Conservation (phyloP, 2,888 invertebrate genomes). For the Spodoptera exigua region DNA sequence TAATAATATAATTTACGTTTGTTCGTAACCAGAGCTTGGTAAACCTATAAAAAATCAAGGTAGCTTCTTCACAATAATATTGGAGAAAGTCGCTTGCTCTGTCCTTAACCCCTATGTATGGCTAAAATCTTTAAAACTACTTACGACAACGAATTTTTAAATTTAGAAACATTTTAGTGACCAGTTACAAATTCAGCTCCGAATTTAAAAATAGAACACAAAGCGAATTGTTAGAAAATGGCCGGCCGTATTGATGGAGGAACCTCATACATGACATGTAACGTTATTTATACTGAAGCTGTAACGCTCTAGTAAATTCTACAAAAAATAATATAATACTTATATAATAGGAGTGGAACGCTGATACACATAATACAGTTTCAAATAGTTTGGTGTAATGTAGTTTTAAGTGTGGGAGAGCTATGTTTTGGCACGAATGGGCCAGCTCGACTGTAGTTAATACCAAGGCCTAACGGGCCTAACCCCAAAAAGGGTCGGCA, state of each 20-base stretch:
- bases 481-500: too few species aligned
- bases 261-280: conserved; percentile 34
- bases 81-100: too few species aligned
- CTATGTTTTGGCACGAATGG: too few species aligned
- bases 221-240: conserved; percentile 27
- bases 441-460: too few species aligned
- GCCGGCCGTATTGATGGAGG: conserved; percentile 26
- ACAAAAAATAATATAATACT: conserved; percentile 43
- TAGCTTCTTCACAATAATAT: background rate
- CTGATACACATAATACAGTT: conserved; percentile 2
- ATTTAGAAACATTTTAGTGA: too few species aligned
- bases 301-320: conserved; percentile 41
- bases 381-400: conserved; percentile 1
- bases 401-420: too few species aligned
- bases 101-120: too few species aligned
- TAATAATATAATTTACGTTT: conserved; percentile 33
- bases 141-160: too few species aligned
- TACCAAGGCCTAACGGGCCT: too few species aligned
- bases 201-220: conserved; percentile 18
- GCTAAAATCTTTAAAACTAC: too few species aligned
- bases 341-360: conserved; percentile 6
- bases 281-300: conserved; percentile 39
- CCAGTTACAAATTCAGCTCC: background rate
- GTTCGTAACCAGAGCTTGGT: conserved; percentile 31
- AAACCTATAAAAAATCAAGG: conserved; percentile 34